Base-by-base conservation (phyloP, 2,113 vertebrate genomes). In the Delphinus delphis region DNA sequence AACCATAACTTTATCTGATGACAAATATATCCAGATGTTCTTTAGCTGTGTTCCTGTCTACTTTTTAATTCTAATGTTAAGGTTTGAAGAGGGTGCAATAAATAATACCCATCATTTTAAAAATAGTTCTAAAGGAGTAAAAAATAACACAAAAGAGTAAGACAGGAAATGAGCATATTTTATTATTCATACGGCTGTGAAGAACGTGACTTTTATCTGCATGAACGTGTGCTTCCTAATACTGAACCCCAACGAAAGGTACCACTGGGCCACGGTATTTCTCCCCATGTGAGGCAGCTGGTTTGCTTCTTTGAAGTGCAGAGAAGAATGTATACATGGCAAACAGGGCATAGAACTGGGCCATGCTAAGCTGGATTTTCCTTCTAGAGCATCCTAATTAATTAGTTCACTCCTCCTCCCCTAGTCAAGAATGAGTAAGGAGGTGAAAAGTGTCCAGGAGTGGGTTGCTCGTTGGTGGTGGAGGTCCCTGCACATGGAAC, bases 21-120 rank as follows among this genome's bases (percentile, higher is more conserved):
- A 83, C 13, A 77, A 8, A 55, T 84, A 65, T 50, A 41, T 20
- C 36, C 26, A 53, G 12, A 62, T 97, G 12, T 26, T 53, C 41
- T 83, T 88, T 74, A 81, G 6, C 67, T 95, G 23, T 8, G 25
- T 92, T 80, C 31, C 3, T 93, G 11, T 86, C 26, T 15, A 71
- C 62, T 73, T 88, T 58, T 92, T 62, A 93, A 67, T 92, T 81
- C 67, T 71, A 81, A 53, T 62, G 11, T 94, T 94, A 58, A 70
- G 41, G 14, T 87, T 94, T 36, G 26, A 70, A 82, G 23, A 14
- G 5, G 5, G 36, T 93, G 3, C 14, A 89, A 12, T 95, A 67
- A 95, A 55, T 84, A 96, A 41, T 33, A n/a, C 2, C 9, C 9
- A 77, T 62, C 63, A 95, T 97, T 89, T 95, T 14, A 77, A 53